These are phyloP conservation scores for Pelodiscus sinensis DNA, from an alignment of 2,113 vertebrate species.

Conservation along the genomic window DNA sequence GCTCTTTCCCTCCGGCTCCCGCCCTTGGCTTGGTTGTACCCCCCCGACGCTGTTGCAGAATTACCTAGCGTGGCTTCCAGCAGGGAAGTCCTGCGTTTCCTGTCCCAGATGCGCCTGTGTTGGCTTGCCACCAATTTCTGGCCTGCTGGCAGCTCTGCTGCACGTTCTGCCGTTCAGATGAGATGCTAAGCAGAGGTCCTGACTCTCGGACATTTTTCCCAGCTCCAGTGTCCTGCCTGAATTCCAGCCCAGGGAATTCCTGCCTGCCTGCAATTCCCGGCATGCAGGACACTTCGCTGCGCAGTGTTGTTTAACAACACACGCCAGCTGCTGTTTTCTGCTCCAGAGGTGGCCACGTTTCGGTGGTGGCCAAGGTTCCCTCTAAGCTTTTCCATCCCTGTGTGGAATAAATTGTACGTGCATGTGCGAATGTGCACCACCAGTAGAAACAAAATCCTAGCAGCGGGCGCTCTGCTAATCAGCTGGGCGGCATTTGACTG, in stretches of 20 bases:
- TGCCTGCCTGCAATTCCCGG: not conserved
- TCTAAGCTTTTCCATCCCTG: no score
- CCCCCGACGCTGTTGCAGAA: not conserved
- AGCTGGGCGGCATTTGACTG: no score
- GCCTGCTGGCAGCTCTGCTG: not conserved
- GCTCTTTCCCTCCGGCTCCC: not conserved
- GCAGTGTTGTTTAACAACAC: not conserved
- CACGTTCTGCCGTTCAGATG: not conserved
- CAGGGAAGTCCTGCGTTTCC: not conserved
- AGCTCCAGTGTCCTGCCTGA: not conserved
- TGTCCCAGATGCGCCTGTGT: no score
- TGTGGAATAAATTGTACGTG: no score
- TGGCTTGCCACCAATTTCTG: not conserved
- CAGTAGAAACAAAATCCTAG: no score
- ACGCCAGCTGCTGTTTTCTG: not conserved
- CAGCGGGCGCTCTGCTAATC: no score
- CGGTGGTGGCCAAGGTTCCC: no score
- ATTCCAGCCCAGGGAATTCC: not conserved
- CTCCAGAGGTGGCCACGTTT: not conserved
- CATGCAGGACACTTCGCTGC: no score
- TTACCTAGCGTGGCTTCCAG: not conserved
- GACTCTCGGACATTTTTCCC: not conserved
- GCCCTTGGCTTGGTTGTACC: not conserved
- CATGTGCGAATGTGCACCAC: no score
- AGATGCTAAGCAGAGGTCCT: not conserved